Evolutionary conservation across 2,888 invertebrate genomes (phyloP).

Genomic region (Campoletis raptor): DNA sequence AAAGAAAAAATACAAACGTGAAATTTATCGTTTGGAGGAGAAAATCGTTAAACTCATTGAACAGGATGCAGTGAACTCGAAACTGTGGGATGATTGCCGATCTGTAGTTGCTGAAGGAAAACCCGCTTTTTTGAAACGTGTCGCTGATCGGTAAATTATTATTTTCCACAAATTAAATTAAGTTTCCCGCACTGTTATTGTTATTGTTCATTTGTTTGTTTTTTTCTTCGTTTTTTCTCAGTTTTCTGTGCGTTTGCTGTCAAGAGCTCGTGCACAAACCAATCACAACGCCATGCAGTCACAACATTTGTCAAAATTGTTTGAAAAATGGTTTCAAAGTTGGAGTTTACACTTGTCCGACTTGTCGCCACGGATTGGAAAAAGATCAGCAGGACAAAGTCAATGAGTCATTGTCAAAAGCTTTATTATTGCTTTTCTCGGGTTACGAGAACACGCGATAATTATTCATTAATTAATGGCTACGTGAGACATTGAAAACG

Average conservation of each 20-base stretch:
- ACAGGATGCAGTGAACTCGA: slow-evolving; percentile 87
- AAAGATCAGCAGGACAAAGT: slow-evolving; percentile 85
- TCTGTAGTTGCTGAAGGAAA: slow-evolving; percentile 86
- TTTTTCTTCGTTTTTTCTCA: slow-evolving; percentile 43
- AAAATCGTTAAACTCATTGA: slow-evolving; percentile 84
- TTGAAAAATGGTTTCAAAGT: slow-evolving; percentile 89
- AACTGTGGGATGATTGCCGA: slow-evolving; percentile 90
- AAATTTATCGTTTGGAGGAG: slow-evolving; percentile 78
- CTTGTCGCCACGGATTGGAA: slow-evolving; percentile 88
- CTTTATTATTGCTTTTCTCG: slow-evolving; percentile 88
- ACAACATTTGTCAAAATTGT: slow-evolving; percentile 91
- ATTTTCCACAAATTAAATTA: neutral
- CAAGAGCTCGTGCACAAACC: slow-evolving; percentile 90
- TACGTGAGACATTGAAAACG: neutral
- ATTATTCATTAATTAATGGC: neutral
- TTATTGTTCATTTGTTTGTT: neutral
- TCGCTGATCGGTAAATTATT: slow-evolving; percentile 76
- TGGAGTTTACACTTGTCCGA: slow-evolving; percentile 88
- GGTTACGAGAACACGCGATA: slow-evolving; percentile 86
- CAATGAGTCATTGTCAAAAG: slow-evolving; percentile 87
- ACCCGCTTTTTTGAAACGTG: slow-evolving; percentile 74
- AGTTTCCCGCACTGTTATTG: neutral
- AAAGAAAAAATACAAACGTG: slow-evolving; percentile 82
- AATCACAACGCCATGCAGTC: slow-evolving; percentile 90
- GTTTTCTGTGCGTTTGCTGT: slow-evolving; percentile 92